Base-by-base conservation (phyloP, 2,888 invertebrate species). In the Microplitis manilae region DNA sequence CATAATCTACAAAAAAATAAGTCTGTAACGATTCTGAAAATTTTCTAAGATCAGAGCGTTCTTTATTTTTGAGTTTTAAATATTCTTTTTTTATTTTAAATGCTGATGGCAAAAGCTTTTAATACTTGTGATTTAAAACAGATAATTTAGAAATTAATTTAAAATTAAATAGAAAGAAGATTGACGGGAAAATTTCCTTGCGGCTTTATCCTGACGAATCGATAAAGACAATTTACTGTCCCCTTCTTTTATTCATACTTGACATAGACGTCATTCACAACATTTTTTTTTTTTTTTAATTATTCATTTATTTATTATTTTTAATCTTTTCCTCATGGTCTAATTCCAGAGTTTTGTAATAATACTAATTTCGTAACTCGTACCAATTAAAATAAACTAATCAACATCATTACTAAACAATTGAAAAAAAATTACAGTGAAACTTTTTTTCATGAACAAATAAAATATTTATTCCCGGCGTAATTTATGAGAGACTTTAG, bases 201-300 rank as follows among this genome's bases (percentile, higher is more conserved):
- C 65, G 20, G 15, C 67, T 73, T 20, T 50, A 41, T 59, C 65
- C 59, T 41, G 8, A 73, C n/a, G 59, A 59, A 39, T 73, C 67
- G 67, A 67, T 67, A 67, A 59, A 73, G 67, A 73, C 73, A 73
- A 73, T 73, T 73, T 73, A 61, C 50, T 17, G 67, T 67, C 15
- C 73, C 30, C 73, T 38, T 39, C 59, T 30, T 15, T 61, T 38
- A 50, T 17, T 65, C 20, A 41, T 15, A 62, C 20, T 39, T 17
- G n/a, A 61, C 62, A 40, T 61, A 15, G n/a, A 39, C 40, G 15
- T 62, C 40, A 72, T 50, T 73, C 50, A 64, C 20, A 68, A 17
- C 64, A 15, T 67, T 65, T 65, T 59, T 67, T 17, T 17, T 17
- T 69, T 17, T 40, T 73, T 39, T 69, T 62, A 59, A 38, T 73